phyloP scores from a whole-genome alignment of 1,140 invertebrate species.

The Argopecten irradians region DNA sequence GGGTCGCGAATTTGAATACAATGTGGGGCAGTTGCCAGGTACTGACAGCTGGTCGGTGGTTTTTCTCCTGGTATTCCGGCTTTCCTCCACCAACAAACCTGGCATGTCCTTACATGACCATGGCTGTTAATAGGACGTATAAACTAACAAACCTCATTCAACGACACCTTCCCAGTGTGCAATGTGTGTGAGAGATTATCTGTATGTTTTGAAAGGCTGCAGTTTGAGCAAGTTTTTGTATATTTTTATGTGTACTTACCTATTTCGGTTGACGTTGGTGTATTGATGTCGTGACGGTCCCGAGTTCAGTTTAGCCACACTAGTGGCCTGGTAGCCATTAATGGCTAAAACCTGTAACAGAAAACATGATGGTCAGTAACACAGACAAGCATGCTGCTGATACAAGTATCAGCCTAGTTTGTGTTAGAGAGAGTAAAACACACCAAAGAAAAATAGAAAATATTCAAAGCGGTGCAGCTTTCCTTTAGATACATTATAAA shows the following conservation, averaged over 20 bases:
- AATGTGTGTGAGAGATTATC: too few species aligned
- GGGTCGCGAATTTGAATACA: too few species aligned
- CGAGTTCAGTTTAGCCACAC: slow-evolving; percentile 61
- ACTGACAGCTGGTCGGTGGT: too few species aligned
- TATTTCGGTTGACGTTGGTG: slow-evolving; percentile 58
- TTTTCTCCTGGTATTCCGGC: too few species aligned
- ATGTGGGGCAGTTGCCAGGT: too few species aligned
- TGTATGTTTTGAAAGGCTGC: too few species aligned
- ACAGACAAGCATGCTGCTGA: neutral
- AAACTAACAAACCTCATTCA: too few species aligned
- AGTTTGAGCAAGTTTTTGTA: neutral
- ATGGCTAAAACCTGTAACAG: slow-evolving; percentile 67
- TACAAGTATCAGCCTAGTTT: neutral
- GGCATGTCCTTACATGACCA: too few species aligned
- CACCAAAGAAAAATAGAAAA: neutral
- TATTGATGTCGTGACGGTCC: slow-evolving; percentile 57
- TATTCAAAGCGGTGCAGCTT: neutral
- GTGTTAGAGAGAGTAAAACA: neutral
- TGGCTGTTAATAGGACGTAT: too few species aligned
- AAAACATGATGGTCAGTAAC: slow-evolving; percentile 5
- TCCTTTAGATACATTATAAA: neutral
- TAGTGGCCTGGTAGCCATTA: slow-evolving; percentile 71
- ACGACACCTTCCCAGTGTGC: too few species aligned
- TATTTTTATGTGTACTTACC: slow-evolving; percentile 44
- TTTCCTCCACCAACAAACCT: too few species aligned